Evolutionary conservation across 2,113 vertebrate genomes (phyloP), one percentile per base, ranked within the genome.

Genomic region (Crotalus helleri): DNA sequence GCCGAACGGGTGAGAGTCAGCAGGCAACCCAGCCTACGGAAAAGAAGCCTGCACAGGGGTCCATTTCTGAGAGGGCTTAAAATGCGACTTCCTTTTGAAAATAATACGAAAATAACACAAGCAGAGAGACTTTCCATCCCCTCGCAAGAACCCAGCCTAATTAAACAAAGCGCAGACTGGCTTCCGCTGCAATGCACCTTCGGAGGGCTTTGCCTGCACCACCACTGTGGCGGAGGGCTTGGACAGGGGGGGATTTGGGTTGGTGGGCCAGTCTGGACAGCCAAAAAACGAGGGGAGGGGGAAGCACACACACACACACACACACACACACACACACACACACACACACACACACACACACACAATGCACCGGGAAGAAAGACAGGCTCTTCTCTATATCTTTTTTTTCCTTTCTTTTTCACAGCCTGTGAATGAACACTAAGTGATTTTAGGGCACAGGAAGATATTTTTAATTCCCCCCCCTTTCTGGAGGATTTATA

Each of bases 161-260:
- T 91, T 53, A 93, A 95, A 97, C 96, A 97, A 97, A 97, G 93
- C 95, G 93, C 4, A n/a, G 91, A 91, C 93, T 69, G 93, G 95
- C 95, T 95, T 96, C 94, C 55, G 0, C 0, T 7, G 94, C 93
- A 92, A 89, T 10, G 61, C 93, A 90, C 94, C 92, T 93, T 1
- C 3, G 1, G 54, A 2, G 90, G 0, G 1, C 46, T 0, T 64
- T 57, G 33, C 24, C 86, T 91, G 86, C 53, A 17, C 59, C n/a
- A 55, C 12, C 0, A 4, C 29, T 0, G 24, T 23, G 21, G 88
- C n/a, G 55, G 46, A 93, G 69, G 87, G 21, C 29, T 19, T 0
- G 23, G 19, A 0, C 59, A 0, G 51, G 26, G 90, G 44, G 0
- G 0, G 0, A 0, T 92, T 92, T 1, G 19, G 0, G 0, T 86